phyloP scores from a whole-genome alignment of 2,113 vertebrate genomes.

The Cyanistes caeruleus region DNA sequence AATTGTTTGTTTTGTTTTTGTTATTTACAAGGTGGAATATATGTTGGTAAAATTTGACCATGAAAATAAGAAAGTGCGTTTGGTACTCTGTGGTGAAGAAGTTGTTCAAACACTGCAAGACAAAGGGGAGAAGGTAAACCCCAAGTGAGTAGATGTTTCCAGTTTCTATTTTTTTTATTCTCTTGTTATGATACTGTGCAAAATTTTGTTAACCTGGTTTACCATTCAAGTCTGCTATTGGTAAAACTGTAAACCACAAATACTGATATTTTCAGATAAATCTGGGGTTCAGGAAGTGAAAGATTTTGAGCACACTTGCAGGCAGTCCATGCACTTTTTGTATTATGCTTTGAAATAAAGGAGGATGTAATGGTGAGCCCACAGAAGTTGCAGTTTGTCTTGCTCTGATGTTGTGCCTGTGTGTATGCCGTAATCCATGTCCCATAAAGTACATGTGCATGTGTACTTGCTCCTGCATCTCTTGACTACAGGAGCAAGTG shows the following conservation, averaged over 20 bases:
- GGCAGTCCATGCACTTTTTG: not conserved
- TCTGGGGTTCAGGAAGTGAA: not conserved
- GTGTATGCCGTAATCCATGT: not conserved
- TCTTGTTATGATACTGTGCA: not conserved
- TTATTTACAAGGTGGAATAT: conserved; percentile 89
- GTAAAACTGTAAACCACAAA: not conserved
- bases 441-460: not conserved
- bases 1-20: not conserved
- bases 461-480: not conserved
- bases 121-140: conserved; percentile 91
- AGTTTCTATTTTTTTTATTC: not conserved
- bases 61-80: conserved; percentile 85
- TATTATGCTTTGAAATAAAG: not conserved
- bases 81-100: conserved; percentile 83
- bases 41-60: conserved; percentile 94
- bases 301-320: not conserved
- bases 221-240: not conserved
- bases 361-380: not conserved
- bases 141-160: conserved; percentile 85
- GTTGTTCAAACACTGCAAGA: conserved; percentile 91
- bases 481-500: not conserved
- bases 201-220: not conserved
- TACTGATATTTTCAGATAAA: not conserved
- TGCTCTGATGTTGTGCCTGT: not conserved
- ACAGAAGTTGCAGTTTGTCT: not conserved